Evolutionary conservation across 2,797 vertebrate genomes (phyloP), one percentile per base, ranked within the genome.

Genomic region (Nyctalus aviator): DNA sequence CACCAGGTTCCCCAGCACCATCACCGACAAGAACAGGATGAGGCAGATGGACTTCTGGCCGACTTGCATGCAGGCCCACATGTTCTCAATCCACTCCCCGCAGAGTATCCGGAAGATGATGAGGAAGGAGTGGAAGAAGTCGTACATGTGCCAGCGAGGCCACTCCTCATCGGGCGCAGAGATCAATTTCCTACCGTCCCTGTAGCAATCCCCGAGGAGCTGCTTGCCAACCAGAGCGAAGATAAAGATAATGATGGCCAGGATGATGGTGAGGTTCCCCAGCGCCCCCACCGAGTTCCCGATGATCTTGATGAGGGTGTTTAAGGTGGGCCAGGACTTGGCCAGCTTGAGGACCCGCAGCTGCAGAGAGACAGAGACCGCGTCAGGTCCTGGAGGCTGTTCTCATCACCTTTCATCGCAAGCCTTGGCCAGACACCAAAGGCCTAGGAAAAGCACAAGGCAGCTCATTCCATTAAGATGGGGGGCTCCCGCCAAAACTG

Each of bases 61-160:
- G 1, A 99, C 99, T 32, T 99, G 97, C 99, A 99, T 99, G 97
- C 99, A 99, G 57, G 98, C 98, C 99, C 99, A 99, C 99, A 99
- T 99, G 96, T 99, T 99, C 96, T 99, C 99, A 1, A 99, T 99
- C 99, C 99, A 99, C 96, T 99, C 99, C 66, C 98, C 98, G 0
- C 98, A 99, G 13, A 99, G 97, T 87, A 99, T 98, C 37, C 98
- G 98, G 97, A 99, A 99, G 87, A 99, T 92, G 0, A 99, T 98
- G 3, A 99, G 99, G 97, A 99, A 99, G 0, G 99, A 99, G 96
- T 99, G 99, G 98, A 99, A 99, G 97, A 99, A 99, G 97, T 99
- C 99, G 35, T 98, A 97, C 99, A 99, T 99, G 98, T 99, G 99
- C 99, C 99, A 99, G 25, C 99, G 99, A 0, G 98, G 99, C 46